Base-by-base conservation (phyloP, 2,888 invertebrate species). In the Drosophila mimetica region DNA sequence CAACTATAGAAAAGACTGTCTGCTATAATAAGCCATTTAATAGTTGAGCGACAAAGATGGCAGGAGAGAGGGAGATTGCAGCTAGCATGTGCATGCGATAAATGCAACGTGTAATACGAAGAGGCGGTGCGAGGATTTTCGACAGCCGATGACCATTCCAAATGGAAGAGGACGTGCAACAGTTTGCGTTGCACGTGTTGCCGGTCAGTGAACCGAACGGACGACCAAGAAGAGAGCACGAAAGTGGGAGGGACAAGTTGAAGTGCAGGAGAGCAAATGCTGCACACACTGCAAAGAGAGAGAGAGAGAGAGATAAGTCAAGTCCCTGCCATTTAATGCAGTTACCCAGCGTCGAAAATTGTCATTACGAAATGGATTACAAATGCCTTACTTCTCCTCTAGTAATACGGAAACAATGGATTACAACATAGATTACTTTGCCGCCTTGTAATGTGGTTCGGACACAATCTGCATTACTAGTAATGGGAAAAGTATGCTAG, bases 201-300 rank as follows among this genome's bases (percentile, higher is more conserved):
- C 53, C 87, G 90, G 90, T 89, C 90, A 84, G 77, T 90, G 90
- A 90, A 90, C 90, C 77, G 70, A 34, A 37, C 34, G 20, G 18
- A 52, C 9, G 30, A 30, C 5, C 16, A 32, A 18, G 14, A 32
- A 55, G 18, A 25, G 50, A 76, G 11, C 36, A n/a, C 32, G 14
- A 13, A 16, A 22, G 18, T 11, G 4, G 25, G 6, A n/a, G 34
- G 34, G 34, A 9, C 9, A 16, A 36, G 37, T 37, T 16, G 44
- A 70, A 57, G 48, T 53, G 64, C 64, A 67, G 42, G 37, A 39
- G 50, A 39, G 57, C 37, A 52, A 39, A 66, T 46, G 44, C 25
- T 25, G 25, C 25, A 25, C 25, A 7, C 25, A 25, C 25, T 7
- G n/a, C n/a, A 7, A 5, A n/a, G 48, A 36, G 57, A 42, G 36